Base-by-base conservation (phyloP, 2,888 invertebrate genomes). In the Helicoverpa assulta region DNA sequence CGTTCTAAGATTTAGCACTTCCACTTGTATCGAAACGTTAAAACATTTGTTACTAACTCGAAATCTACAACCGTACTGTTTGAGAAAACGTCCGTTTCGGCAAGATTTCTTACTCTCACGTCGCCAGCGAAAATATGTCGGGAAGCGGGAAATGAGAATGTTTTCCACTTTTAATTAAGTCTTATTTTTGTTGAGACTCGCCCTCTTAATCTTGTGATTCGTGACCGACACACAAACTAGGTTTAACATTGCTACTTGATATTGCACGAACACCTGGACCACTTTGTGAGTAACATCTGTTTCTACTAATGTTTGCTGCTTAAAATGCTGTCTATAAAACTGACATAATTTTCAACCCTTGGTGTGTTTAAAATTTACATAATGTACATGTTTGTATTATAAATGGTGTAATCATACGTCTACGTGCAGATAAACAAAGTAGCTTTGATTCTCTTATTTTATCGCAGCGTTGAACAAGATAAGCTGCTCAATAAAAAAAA, bases 11-110 rank as follows among this genome's bases (percentile, higher is more conserved):
- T 92, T 91, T 90, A 92, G 90, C 88, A 90, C 90, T 90, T 90
- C 90, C 90, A 90, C 90, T 92, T 90, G 92, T 91, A 93, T 92
- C 89, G 91, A 89, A 91, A 92, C 86, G 91, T 87, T 90, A 88
- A 90, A 91, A 88, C 92, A 91, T 92, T 92, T 91, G 91, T 90
- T 91, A 89, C 89, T 88, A 88, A 89, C 89, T 89, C 80, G 86
- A 85, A 88, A 89, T 88, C 86, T 90, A 89, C 86, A 88, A 85
- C 83, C 80, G 68, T 80, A 80, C 78, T 80, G 84, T 86, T 82
- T 85, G 81, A 74, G 83, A 85, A 83, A 85, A 83, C 69, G 81
- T 87, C 84, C 73, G 76, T 70, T 81, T 76, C 66, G 67, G 61
- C 61, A 62, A 82, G 85, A 88, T 88, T 88, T 89, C 86, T 88